Evolutionary conservation across 2,113 vertebrate species (phyloP).

Genomic region (Psettodes erumei): DNA sequence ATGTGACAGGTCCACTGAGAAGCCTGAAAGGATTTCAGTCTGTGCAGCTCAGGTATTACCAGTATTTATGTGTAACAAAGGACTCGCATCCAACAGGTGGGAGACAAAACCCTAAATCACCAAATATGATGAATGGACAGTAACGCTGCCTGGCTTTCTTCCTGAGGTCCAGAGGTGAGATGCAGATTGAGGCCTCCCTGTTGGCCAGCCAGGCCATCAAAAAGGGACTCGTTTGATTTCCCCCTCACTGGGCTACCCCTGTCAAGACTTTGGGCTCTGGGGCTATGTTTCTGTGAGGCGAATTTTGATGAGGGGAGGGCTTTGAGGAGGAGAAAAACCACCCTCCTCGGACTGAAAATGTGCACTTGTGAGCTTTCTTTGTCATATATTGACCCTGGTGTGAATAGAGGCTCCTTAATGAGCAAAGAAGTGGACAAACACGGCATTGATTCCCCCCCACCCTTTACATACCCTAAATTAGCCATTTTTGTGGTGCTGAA

Average conservation of each 20-base stretch:
- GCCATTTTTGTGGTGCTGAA: too few relatives aligned
- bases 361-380: conserved; percentile 81
- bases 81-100: conserved; percentile 15
- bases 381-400: conserved; percentile 67
- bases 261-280: conserved; percentile 80
- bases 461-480: too few relatives aligned
- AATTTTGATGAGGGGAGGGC: conserved; percentile 86
- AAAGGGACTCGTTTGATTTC: conserved; percentile 76
- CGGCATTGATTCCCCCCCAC: conserved; percentile 73
- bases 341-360: conserved; percentile 80
- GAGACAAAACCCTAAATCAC: conserved; percentile 50
- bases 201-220: conserved; percentile 12
- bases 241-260: conserved; percentile 71
- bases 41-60: conserved; percentile 11
- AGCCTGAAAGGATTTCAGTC: conserved; percentile 32
- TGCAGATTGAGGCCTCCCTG: conserved; percentile 38
- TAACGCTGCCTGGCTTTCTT: neutral
- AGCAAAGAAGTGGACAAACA: conserved; percentile 80
- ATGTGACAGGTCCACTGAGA: conserved; percentile 33
- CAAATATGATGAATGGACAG: conserved; percentile 48
- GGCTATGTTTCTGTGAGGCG: conserved; percentile 77
- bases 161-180: conserved; percentile 29
- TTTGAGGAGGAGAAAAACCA: conserved; percentile 80
- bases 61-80: conserved; percentile 48
- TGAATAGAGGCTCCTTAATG: conserved; percentile 80